Conservation (phyloP, 2,113 vertebrate species). For the Neotragus pygmaeus region DNA sequence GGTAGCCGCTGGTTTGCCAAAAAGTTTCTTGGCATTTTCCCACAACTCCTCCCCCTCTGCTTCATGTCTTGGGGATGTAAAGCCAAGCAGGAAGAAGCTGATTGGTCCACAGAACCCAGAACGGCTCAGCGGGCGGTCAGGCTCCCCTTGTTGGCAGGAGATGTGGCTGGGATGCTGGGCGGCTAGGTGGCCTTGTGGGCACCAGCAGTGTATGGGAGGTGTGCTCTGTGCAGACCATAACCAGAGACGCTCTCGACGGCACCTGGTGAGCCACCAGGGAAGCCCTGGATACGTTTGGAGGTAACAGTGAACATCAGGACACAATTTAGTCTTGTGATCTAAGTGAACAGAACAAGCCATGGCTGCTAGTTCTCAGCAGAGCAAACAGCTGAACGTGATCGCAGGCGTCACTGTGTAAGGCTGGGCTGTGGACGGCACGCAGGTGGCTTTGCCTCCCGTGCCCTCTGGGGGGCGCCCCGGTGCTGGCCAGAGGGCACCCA, state of each 20-base stretch:
- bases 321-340: constrained; percentile 10
- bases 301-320: not conserved
- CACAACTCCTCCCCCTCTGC: not conserved
- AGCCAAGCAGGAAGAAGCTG: not conserved
- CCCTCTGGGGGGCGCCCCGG: not conserved
- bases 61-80: not conserved
- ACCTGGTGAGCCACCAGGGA: not conserved
- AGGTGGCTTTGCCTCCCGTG: not conserved
- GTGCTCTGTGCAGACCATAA: not conserved
- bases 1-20: not conserved
- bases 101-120: not conserved
- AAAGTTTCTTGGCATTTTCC: not conserved
- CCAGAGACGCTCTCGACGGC: not conserved
- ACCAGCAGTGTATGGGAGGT: not conserved
- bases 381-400: not conserved
- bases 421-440: not conserved
- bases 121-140: not conserved
- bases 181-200: not conserved
- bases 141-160: not conserved
- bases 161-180: not conserved
- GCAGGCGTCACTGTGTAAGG: not conserved
- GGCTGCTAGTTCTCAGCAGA: not conserved
- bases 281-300: not conserved
- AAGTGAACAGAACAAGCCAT: not conserved
- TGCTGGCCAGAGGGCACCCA: not conserved